Evolutionary conservation across 2,888 invertebrate species (phyloP).

Genomic region (Idaea biselata): DNA sequence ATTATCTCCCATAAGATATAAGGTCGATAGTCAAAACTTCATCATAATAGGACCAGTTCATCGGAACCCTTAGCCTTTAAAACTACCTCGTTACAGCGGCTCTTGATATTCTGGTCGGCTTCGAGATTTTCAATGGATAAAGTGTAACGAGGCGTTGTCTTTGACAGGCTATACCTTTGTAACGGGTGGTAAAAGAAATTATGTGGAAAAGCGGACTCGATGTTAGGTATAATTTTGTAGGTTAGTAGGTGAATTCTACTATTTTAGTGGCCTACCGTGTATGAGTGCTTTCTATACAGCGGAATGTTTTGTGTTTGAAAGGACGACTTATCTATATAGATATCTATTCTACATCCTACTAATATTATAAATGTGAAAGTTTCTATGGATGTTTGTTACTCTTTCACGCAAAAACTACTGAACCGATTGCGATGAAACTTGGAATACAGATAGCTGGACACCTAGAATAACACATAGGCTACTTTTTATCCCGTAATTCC

Average conservation of each 20-base stretch:
- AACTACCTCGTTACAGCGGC: slow-evolving; percentile 13
- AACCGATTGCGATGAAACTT: too few relatives aligned
- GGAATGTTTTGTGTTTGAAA: too few relatives aligned
- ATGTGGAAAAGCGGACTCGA: slow-evolving; percentile 11
- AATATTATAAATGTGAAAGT: too few relatives aligned
- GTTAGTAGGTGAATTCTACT: neutral
- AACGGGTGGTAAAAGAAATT: slow-evolving; percentile 49
- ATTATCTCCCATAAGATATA: slow-evolving; percentile 33
- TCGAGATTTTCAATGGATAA: slow-evolving; percentile 58
- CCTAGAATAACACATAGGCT: too few relatives aligned
- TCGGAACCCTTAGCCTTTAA: slow-evolving; percentile 21
- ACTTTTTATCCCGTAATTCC: too few relatives aligned
- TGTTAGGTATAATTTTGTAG: neutral
- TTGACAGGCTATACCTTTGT: slow-evolving; percentile 66
- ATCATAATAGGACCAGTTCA: slow-evolving; percentile 50
- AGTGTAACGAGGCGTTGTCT: slow-evolving; percentile 57
- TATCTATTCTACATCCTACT: too few relatives aligned
- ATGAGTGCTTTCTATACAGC: too few relatives aligned
- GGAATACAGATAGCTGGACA: too few relatives aligned
- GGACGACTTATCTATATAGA: too few relatives aligned
- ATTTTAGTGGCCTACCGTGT: too few relatives aligned
- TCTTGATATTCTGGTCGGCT: slow-evolving; percentile 43
- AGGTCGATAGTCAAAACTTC: slow-evolving; percentile 42
- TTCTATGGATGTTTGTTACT: too few relatives aligned
- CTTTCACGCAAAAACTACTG: too few relatives aligned